Percentiles rank a stretch among this genome's conserved stretches.
Conservation (phyloP, 2,113 vertebrate species). For the Pogonocichla stellata region DNA sequence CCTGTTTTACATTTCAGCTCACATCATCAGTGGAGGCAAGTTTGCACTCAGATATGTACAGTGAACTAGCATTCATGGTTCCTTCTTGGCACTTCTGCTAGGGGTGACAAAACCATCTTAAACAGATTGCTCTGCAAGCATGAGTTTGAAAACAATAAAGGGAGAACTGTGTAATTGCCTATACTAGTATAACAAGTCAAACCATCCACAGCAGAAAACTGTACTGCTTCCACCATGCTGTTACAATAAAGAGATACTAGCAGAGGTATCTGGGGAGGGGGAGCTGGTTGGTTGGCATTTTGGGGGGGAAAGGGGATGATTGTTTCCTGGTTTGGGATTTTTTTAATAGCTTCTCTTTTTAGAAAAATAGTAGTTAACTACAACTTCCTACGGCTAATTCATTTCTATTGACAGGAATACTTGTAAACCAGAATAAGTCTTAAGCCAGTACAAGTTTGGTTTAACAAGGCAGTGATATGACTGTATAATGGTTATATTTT, state of each 20-base stretch:
- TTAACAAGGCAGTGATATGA: background rate
- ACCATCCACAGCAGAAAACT: background rate
- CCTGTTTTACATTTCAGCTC: background rate
- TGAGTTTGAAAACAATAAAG: background rate
- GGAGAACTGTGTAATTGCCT: background rate
- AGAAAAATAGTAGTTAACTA: background rate
- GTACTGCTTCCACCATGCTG: background rate
- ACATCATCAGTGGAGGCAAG: background rate
- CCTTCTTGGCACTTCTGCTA: background rate
- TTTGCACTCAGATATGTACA: background rate
- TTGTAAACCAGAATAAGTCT: background rate
- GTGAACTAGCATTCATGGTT: background rate
- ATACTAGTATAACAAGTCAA: background rate
- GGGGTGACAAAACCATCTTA: background rate
- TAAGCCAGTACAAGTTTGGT: background rate
- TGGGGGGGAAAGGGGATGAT: fast-evolving
- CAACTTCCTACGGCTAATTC: background rate
- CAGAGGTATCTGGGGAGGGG: background rate
- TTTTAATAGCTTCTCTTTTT: background rate
- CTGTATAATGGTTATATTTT: background rate
- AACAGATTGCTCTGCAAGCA: background rate
- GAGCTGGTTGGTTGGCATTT: background rate
- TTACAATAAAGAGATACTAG: background rate
- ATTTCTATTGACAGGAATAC: background rate
- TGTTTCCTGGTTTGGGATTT: background rate